Evolutionary conservation across 1,140 invertebrate genomes (phyloP), one percentile per base, ranked within the genome.

Genomic region (Vanessa tameamea): DNA sequence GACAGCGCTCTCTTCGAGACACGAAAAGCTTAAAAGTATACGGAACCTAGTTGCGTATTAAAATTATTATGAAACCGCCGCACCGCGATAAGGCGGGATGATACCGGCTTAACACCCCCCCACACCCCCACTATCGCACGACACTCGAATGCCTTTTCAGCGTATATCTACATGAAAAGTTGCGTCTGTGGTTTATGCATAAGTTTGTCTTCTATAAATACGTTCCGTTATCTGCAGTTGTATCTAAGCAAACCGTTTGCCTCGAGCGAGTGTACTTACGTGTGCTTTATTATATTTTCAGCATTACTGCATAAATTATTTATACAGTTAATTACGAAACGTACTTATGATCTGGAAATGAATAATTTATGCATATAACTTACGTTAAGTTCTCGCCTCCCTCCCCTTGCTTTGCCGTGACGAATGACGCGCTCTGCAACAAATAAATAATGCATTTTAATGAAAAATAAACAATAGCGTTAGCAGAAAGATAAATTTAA

Each of bases 1-100:
- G 87, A 85, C 82, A 82, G 66, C 79, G 64, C 74, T 65, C 70
- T 73, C 69, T 73, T 74, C 75, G 77, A 77, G 79, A 81, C 67
- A 69, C 77, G 78, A 83, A 47, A 69, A 69, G 53, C 84, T 88
- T 87, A 86, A 85, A 90, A 87, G 82, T 86, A 85, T 86, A 83
- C 84, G 75, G 75, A 84, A 83, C 81, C 79, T 82, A 75, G 77
- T 78, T 69, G 81, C 76, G 89, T 89, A 91, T 91, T 91, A 92
- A 92, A 92, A 92, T 92, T 88, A 90, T 92, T 91, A 92, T 92
- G 83, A 91, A 91, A 89, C 84, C 84, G 77, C 74, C 81, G 80
- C 82, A 79, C 82, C 74, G 81, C 88, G 82, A 90, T 88, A 91
- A 87, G 83, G 83, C 83, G 85, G 87, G 90, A 91, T 90, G 87